A percentile compares a stretch with the other conserved stretches of the same genome.
These are phyloP conservation scores for Anthonomus grandis DNA, from an alignment of 1,140 invertebrate genomes.

Conservation along the genomic window DNA sequence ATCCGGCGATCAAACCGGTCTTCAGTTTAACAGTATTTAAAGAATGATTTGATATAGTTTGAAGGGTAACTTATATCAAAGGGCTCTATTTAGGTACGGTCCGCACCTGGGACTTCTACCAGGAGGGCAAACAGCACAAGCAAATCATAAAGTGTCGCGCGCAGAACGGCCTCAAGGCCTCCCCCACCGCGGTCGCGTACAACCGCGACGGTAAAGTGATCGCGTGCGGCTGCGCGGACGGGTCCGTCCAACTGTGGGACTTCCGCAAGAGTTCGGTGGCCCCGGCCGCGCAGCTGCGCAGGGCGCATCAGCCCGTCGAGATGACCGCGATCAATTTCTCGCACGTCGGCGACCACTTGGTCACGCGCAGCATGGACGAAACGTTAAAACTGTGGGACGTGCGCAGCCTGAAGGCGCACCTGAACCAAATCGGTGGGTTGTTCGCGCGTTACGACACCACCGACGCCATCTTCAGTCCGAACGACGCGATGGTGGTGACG, in stretches of 20 bases:
- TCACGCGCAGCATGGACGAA: conserved; percentile 85
- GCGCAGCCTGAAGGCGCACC: conserved; percentile 74
- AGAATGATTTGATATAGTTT: not conserved
- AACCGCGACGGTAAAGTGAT: conserved; percentile 86
- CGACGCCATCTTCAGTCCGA: conserved; percentile 91
- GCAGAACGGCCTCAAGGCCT: conserved; percentile 82
- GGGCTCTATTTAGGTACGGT: conserved; percentile 68
- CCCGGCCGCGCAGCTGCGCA: conserved; percentile 71
- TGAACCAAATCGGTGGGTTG: conserved; percentile 67
- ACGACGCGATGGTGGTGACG: conserved; percentile 86
- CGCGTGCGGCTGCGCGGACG: conserved; percentile 90
- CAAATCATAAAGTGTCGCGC: conserved; percentile 87
- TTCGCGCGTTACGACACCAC: conserved; percentile 89
- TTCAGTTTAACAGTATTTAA: not conserved
- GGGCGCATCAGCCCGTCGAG: conserved; percentile 79
- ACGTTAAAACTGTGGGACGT: conserved; percentile 96
- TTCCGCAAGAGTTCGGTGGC: conserved; percentile 81
- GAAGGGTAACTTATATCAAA: not conserved
- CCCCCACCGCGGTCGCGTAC: conserved; percentile 81
- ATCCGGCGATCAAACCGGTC: too few species aligned
- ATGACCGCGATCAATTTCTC: conserved; percentile 85
- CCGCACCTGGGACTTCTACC: conserved; percentile 83
- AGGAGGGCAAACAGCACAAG: conserved; percentile 72
- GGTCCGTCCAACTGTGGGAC: conserved; percentile 98
- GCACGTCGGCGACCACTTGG: conserved; percentile 77